Evolutionary conservation across 92 coral and sea anemone genomes (phyloP).

Genomic region (Desmophyllum pertusum): DNA sequence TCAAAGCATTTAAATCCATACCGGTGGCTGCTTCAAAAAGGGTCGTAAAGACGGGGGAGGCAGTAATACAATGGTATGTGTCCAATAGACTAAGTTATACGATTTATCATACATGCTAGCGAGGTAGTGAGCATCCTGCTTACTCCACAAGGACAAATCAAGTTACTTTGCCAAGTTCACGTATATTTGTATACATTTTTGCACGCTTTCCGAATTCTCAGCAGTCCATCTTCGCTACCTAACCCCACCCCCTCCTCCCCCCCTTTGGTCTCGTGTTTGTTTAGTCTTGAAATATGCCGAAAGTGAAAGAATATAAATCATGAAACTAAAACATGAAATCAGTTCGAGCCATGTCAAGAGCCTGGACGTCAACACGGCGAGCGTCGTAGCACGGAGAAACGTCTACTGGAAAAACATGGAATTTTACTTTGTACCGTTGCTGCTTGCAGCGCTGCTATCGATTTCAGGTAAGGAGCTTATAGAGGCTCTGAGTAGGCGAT

Average conservation of each 20-base stretch:
- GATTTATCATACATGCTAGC: too few species aligned
- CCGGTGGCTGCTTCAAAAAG: constrained; percentile 3
- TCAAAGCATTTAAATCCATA: background rate
- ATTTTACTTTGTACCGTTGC: background rate
- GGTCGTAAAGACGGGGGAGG: background rate
- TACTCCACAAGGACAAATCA: too few species aligned
- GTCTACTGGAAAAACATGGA: background rate
- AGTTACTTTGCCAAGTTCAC: too few species aligned
- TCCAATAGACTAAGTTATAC: background rate
- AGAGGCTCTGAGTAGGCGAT: too few species aligned
- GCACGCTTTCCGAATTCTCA: too few species aligned
- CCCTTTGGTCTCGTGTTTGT: background rate
- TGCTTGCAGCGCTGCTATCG: background rate
- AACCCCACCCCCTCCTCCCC: background rate
- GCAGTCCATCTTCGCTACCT: background rate
- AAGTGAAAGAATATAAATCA: background rate
- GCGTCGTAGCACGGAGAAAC: background rate
- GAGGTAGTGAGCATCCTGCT: background rate
- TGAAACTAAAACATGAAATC: background rate
- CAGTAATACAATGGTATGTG: background rate
- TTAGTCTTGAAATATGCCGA: background rate
- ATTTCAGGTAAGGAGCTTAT: constrained; percentile 2
- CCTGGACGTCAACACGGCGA: background rate
- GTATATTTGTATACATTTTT: too few species aligned
- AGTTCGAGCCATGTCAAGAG: background rate